A percentile compares a stretch with the other conserved stretches of the same genome.
Conservation (phyloP, 1,140 invertebrate species). For the Coelopa frigida region DNA sequence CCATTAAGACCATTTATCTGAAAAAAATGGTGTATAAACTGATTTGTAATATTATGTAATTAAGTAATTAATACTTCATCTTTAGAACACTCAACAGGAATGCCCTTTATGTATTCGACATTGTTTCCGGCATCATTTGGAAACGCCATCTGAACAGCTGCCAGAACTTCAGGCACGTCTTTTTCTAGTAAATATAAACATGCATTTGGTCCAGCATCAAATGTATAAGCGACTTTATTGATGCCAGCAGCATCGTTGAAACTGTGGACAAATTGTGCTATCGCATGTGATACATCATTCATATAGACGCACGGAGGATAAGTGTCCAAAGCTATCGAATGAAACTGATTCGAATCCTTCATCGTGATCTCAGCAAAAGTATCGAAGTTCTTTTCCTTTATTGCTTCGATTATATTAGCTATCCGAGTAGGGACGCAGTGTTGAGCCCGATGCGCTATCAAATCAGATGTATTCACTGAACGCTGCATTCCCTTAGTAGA, state of each 20-base stretch:
- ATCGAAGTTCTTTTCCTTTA: conserved; percentile 71
- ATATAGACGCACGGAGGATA: conserved; percentile 91
- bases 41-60: neutral
- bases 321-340: conserved; percentile 90
- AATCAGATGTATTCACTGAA: conserved; percentile 71
- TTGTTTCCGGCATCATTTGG: conserved; percentile 50
- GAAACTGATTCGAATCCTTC: conserved; percentile 97
- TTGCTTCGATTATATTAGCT: conserved; percentile 54
- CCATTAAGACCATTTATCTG: conserved; percentile 12
- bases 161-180: conserved; percentile 60
- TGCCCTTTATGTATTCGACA: conserved; percentile 54
- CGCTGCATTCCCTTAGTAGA: conserved; percentile 90
- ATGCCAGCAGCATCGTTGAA: conserved; percentile 64
- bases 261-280: conserved; percentile 72
- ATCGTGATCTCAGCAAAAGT: conserved; percentile 91
- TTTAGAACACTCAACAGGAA: conserved; percentile 26
- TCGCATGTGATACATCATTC: conserved; percentile 76
- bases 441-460: conserved; percentile 69
- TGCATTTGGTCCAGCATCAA: conserved; percentile 96
- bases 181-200: conserved; percentile 80
- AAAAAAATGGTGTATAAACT: neutral
- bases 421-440: conserved; percentile 66
- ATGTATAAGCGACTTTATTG: conserved; percentile 83
- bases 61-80: neutral
- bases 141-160: conserved; percentile 63